phyloP scores from a whole-genome alignment of 1,140 invertebrate genomes.

The Ganaspis sp. region DNA sequence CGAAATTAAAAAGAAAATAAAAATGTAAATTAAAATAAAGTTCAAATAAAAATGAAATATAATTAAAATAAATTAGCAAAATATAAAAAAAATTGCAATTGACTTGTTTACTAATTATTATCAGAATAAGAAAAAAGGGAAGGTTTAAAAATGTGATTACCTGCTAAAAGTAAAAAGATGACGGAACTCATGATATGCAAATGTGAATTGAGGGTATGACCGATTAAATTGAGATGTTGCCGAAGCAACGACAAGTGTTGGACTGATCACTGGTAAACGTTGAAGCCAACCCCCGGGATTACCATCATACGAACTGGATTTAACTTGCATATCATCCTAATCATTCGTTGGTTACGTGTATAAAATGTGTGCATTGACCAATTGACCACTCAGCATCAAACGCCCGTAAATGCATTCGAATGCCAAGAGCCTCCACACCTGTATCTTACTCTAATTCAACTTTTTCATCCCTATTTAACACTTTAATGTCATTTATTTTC shows the following conservation, averaged over 20 bases:
- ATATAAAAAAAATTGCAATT: no score
- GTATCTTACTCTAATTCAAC: no score
- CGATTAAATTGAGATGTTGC: conserved; percentile 5
- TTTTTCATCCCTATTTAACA: no score
- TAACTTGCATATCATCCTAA: conserved; percentile 44
- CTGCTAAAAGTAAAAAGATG: conserved; percentile 20
- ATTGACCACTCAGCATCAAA: background rate
- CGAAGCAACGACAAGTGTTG: conserved; percentile 43
- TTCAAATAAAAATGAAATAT: no score
- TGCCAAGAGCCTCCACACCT: background rate
- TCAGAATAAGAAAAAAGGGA: background rate
- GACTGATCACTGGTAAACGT: conserved; percentile 46
- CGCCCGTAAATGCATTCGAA: background rate
- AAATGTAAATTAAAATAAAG: no score
- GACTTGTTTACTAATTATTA: no score
- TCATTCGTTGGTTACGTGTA: conserved; percentile 2
- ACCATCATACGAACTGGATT: conserved; percentile 51
- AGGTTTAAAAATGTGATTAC: background rate
- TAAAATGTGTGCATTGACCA: conserved; percentile 12
- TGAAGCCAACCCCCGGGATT: conserved; percentile 54
- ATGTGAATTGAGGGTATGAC: background rate
- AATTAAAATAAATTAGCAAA: no score
- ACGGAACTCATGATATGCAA: background rate
- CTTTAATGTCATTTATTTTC: no score
- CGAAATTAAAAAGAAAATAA: no score